Evolutionary conservation across 1,140 invertebrate genomes (phyloP).

Genomic region (Micrasema longulum): DNA sequence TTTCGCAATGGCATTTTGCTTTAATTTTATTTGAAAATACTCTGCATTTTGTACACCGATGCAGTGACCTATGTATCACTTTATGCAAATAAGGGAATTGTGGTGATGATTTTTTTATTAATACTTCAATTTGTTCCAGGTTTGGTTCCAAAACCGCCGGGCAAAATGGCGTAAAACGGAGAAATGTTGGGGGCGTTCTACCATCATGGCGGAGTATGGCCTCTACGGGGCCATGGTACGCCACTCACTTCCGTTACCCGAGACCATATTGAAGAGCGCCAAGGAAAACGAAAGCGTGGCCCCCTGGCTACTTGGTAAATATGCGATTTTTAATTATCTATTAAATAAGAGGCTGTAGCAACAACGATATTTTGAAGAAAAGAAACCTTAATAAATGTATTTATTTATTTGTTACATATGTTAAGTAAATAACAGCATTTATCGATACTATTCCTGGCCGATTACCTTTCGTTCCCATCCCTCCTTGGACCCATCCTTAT

Average conservation of each 20-base stretch:
- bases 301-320: slow-evolving; percentile 95
- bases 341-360: background rate
- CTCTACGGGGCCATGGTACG: slow-evolving; percentile 99
- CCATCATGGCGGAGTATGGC: slow-evolving; percentile 99
- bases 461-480: too few species aligned
- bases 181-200: slow-evolving; percentile 98
- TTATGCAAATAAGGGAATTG: too few species aligned
- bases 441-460: too few species aligned
- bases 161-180: slow-evolving; percentile 99
- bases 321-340: background rate
- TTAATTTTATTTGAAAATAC: too few species aligned
- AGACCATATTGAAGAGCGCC: slow-evolving; percentile 96
- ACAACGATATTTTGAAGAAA: background rate
- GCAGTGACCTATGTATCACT: too few species aligned
- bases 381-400: background rate
- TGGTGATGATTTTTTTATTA: too few species aligned
- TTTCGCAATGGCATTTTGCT: too few species aligned
- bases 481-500: too few species aligned
- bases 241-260: slow-evolving; percentile 96
- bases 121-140: slow-evolving; percentile 74
- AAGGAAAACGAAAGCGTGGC: slow-evolving; percentile 95
- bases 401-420: background rate
- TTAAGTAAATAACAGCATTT: too few species aligned
- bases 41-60: too few species aligned
- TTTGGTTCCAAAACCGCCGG: slow-evolving; percentile 98